phyloP scores from a whole-genome alignment of 2,113 vertebrate genomes.

The Ploceus nigricollis region DNA sequence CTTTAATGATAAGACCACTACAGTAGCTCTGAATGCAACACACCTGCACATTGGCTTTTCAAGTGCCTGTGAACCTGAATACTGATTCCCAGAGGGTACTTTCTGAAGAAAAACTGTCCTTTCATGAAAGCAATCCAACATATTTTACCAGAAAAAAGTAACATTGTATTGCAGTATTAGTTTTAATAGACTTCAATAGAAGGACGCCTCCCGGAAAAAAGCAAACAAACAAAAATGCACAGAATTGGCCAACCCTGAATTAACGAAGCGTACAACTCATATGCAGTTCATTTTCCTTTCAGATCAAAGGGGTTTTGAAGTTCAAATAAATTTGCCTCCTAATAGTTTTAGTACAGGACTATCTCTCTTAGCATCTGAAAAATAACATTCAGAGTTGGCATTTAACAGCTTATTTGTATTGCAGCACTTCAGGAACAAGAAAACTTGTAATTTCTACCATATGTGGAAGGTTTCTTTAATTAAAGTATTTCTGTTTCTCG shows the following conservation, averaged over 20 bases:
- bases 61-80: slow-evolving; percentile 33
- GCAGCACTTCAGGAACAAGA: slow-evolving; percentile 42
- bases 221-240: neutral
- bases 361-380: slow-evolving; percentile 57
- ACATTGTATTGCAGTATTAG: slow-evolving; percentile 30
- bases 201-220: neutral
- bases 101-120: slow-evolving; percentile 24
- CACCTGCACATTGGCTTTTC: neutral
- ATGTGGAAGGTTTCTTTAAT: neutral
- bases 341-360: slow-evolving; percentile 58
- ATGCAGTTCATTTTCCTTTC: slow-evolving; percentile 56
- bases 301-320: slow-evolving; percentile 62
- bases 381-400: slow-evolving; percentile 44
- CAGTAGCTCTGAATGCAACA: slow-evolving; percentile 37
- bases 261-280: slow-evolving; percentile 28
- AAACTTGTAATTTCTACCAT: slow-evolving; percentile 54
- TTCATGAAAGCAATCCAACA: slow-evolving; percentile 33
- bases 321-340: slow-evolving; percentile 57
- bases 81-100: slow-evolving; percentile 38
- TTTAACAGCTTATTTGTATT: slow-evolving; percentile 60
- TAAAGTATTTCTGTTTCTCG: neutral
- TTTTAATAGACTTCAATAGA: slow-evolving; percentile 62
- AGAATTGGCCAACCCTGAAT: slow-evolving; percentile 32
- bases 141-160: slow-evolving; percentile 45
- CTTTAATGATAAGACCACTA: slow-evolving; percentile 62